Percentiles rank a stretch among this genome's conserved stretches.
Conservation (phyloP, 2,888 invertebrate genomes). For the Hylaea fasciaria region DNA sequence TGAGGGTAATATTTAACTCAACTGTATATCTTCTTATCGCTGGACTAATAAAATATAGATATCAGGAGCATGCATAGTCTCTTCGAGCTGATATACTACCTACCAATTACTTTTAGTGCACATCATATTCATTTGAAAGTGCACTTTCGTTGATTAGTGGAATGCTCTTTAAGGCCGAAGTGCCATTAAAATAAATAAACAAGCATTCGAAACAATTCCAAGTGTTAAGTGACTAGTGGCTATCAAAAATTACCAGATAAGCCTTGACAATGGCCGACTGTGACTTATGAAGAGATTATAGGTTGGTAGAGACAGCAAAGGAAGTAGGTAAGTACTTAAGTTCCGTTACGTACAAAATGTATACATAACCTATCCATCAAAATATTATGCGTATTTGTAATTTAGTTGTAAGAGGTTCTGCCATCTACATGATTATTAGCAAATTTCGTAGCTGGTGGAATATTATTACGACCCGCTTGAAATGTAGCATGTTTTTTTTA, state of each 20-base stretch:
- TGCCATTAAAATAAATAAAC: constrained; percentile 82
- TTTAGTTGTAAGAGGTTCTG: no score
- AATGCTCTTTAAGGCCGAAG: constrained; percentile 75
- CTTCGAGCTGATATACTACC: constrained; percentile 33
- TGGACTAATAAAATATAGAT: constrained; percentile 5
- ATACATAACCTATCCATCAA: no score
- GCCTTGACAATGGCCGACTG: constrained; percentile 70
- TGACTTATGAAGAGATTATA: constrained; percentile 83
- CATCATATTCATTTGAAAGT: constrained; percentile 81
- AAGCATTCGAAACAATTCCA: constrained; percentile 77
- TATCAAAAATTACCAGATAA: constrained; percentile 85
- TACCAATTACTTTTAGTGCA: constrained; percentile 74
- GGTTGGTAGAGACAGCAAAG: constrained; percentile 33
- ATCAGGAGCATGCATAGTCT: neutral
- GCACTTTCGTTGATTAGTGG: constrained; percentile 79
- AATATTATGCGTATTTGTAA: no score
- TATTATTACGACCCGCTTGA: no score
- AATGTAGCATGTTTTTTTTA: no score
- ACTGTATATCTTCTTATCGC: constrained; percentile 4
- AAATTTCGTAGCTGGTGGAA: no score
- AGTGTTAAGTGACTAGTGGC: constrained; percentile 82
- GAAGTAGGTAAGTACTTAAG: constrained; percentile 9
- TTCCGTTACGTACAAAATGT: no score
- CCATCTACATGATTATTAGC: no score
- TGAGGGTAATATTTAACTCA: neutral